Base-by-base conservation (phyloP, 2,888 invertebrate genomes). In the Yponomeuta evonymella region DNA sequence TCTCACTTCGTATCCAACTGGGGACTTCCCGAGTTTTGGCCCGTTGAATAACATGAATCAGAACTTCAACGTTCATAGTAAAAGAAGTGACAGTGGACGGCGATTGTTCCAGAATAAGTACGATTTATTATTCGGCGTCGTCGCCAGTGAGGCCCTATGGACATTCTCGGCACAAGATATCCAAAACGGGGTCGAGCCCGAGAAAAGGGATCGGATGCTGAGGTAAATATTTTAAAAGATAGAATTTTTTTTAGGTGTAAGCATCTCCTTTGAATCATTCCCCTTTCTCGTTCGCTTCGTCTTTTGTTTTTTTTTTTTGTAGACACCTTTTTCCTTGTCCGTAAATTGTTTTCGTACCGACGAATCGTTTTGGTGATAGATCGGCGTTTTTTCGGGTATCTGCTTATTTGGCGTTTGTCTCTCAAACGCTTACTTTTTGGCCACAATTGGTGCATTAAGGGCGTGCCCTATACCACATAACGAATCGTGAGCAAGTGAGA, bases 111-210 rank as follows among this genome's bases (percentile, higher is more conserved):
- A 93, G 78, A 94, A 94, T 79, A 94, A 95, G 75, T 97, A 97
- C 86, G 97, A 97, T 87, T 94, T 98, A 72, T 89, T 98, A 73
- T 97, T 98, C 81, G 98, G 98, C 23, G 97, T 98, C 67, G 98
- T 98, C 69, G 96, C 97, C 36, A 96, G 96, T 81, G 98, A 98
- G 84, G 97, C 98, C n/a, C 94, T 98, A 76, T 97, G 97, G 95
- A 95, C 96, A 83, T 97, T 99, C 84, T 95, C 96, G 30, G 96
- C 96, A 65, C 94, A 95, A 72, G 97, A 97, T 81, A 94, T 96
- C 70, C 95, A 96, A 79, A 95, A 95, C 79, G 97, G 97, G 48
- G 97, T 97, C 83, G 97, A 97, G 81, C 96, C 97, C 73, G 97
- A 97, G 76, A 94, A 97, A 74, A 93, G 97, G 72, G 97, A 97